These are phyloP conservation scores for Esperia sulphurella DNA, from an alignment of 2,888 invertebrate genomes.

Conservation along the genomic window DNA sequence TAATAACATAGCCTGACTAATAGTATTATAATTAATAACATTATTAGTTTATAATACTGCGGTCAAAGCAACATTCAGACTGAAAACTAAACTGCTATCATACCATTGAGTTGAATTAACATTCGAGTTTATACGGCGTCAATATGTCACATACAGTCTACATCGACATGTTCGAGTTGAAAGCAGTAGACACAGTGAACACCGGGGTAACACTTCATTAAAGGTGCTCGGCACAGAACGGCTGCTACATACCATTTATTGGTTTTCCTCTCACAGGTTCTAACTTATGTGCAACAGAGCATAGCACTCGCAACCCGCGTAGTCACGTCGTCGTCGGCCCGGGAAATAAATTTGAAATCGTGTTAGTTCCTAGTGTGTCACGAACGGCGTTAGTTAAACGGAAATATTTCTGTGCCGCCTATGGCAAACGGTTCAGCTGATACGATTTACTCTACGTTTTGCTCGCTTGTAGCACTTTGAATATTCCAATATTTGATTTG, in stretches of 20 bases:
- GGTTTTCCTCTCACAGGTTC: not conserved
- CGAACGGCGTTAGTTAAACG: slow-evolving; percentile 56
- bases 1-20: too few relatives aligned
- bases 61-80: too few relatives aligned
- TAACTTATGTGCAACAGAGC: slow-evolving; percentile 10
- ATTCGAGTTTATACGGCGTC: too few relatives aligned
- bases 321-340: slow-evolving; percentile 29
- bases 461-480: slow-evolving; percentile 14
- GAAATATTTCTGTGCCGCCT: slow-evolving; percentile 65
- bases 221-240: not conserved
- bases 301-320: slow-evolving; percentile 10
- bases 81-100: too few relatives aligned
- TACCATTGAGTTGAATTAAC: too few relatives aligned
- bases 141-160: too few relatives aligned
- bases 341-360: slow-evolving; percentile 64
- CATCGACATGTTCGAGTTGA: too few relatives aligned
- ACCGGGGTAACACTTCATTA: not conserved
- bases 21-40: too few relatives aligned
- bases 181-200: not conserved
- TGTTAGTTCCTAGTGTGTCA: slow-evolving; percentile 51
- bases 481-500: not conserved
- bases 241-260: not conserved
- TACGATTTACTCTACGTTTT: slow-evolving; percentile 46
- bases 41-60: too few relatives aligned
- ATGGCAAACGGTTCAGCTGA: slow-evolving; percentile 49